phyloP scores from a whole-genome alignment of 2,888 invertebrate genomes.

The Zootermopsis nevadensis region DNA sequence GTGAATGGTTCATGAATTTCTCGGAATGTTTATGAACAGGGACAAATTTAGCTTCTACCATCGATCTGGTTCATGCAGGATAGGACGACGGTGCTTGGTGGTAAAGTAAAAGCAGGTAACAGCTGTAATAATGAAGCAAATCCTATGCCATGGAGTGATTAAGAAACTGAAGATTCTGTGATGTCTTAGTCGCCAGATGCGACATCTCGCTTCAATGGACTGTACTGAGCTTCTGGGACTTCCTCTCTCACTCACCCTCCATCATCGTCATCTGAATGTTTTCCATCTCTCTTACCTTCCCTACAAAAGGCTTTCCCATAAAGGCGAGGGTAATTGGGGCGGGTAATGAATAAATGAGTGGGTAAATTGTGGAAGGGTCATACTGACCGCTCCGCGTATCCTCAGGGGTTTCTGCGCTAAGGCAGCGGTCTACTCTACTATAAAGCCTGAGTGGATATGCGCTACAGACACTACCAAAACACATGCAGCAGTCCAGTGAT shows the following conservation, averaged over 20 bases:
- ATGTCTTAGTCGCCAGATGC: neutral
- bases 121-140: no score
- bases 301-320: conserved; percentile 45
- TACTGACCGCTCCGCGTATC: conserved; percentile 33
- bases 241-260: conserved; percentile 23
- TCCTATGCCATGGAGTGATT: no score
- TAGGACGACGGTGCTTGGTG: no score
- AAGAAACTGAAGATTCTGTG: no score
- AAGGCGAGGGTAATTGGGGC: conserved; percentile 52
- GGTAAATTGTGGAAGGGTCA: conserved; percentile 46
- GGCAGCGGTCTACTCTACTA: neutral
- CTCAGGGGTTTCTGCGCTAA: conserved; percentile 9
- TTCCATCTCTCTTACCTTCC: conserved; percentile 31
- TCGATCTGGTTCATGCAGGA: no score
- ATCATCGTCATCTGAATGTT: conserved; percentile 27
- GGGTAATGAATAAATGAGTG: conserved; percentile 53
- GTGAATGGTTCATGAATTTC: no score
- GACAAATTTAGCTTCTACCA: no score
- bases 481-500: neutral
- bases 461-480: neutral
- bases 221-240: conserved; percentile 37
- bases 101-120: no score
- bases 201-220: neutral
- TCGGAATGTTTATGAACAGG: no score
- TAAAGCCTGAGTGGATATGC: neutral